Base-by-base conservation (phyloP, 2,888 invertebrate genomes). In the Drosophila yooni region DNA sequence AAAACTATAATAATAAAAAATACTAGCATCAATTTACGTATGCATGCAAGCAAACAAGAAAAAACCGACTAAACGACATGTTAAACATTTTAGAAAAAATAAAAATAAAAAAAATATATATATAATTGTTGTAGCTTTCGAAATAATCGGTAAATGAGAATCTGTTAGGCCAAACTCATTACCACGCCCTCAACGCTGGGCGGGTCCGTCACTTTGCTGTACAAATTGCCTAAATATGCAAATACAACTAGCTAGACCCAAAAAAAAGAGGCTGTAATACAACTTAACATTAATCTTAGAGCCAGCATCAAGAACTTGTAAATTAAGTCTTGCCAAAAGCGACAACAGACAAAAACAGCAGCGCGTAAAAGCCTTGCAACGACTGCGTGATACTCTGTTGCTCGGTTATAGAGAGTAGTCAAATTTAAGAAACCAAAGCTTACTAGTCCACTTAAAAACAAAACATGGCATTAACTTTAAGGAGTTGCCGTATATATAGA, bases 171-270 rank as follows among this genome's bases (percentile, higher is more conserved):
- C 67, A 69, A 82, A 74, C 69, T 73, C 69, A 82, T 76, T 83
- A 72, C 71, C 81, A 84, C 83, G 89, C 89, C 83, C 73, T 69
- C 70, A 54, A 74, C 25, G 15, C 11, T 43, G 52, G 64, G 76
- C 50, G 74, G 51, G 48, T 60, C 70, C 63, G 40, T 43, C 50
- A 36, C 7, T 36, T 48, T 21, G 40, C 36, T 18, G 31, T 43
- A 69, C 64, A 64, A 58, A 58, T 52, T 58, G 46, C 50, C 52
- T 43, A 64, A 76, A 64, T 73, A 68, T 77, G 73, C 65, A 70
- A 78, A 62, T 72, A 43, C n/a, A 56, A 43, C 43, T 6, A 34
- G 48, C 51, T n/a, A 3, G 29, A 27, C 18, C 13, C 29, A 18
- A 36, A 38, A 71, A 62, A 48, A 54, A 15, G 21, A 53, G 59